Evolutionary conservation across 2,113 vertebrate species (phyloP), one percentile per base, ranked within the genome.

Genomic region (Calonectris borealis): DNA sequence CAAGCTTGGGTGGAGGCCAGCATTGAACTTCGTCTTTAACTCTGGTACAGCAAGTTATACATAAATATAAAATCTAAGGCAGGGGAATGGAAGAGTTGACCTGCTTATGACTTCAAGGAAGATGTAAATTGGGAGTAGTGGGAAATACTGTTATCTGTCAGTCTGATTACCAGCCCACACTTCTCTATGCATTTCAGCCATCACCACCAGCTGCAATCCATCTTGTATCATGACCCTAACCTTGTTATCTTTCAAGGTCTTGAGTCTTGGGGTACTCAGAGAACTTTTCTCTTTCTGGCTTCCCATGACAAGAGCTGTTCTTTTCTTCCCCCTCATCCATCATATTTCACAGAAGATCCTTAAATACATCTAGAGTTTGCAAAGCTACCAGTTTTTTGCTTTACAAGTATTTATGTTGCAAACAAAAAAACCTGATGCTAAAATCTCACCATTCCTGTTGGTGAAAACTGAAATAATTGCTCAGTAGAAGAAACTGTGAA

Each of bases 361-460:
- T 93, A 97, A 92, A 95, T 96, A 97, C 49, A 90, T 93, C 85
- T 94, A 65, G 57, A 91, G 91, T 97, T 96, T 96, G 92, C 94
- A 95, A 95, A 96, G 89, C 93, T 89, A 93, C 94, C 86, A 91
- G 80, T 94, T 96, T 96, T 96, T 90, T 89, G 65, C 75, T 92
- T 86, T 89, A 65, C 52, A 97, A 96, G 82, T 85, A 88, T 96
- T 95, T 98, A 82, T 96, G 84, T 84, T 95, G 92, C 83, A 94
- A 96, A 96, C 96, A 97, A 97, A 97, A 97, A 97, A 93, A 91
- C 95, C 97, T 95, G 95, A 97, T 95, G 94, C 94, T 96, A 97
- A 97, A 97, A 95, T 97, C 94, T 97, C 97, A 96, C 95, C 93
- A 94, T 93, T 96, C 94, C 94, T 97, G 93, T 95, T 96, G 97